These are phyloP conservation scores for Cirrhinus molitorella DNA, from an alignment of 2,797 vertebrate genomes.

Conservation along the genomic window DNA sequence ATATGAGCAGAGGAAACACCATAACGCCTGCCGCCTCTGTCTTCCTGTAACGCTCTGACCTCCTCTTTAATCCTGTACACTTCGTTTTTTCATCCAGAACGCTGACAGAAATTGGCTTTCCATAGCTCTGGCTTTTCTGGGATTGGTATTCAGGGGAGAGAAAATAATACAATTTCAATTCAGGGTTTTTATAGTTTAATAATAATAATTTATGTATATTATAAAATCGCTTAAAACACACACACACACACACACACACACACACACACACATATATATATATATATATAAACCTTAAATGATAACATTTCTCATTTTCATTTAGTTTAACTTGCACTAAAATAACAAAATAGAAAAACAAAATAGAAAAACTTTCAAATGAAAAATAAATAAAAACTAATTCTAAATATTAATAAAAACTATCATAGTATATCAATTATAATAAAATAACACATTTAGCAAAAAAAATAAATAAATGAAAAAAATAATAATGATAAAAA, in stretches of 20 bases:
- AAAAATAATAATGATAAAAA: background rate
- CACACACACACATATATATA: no score
- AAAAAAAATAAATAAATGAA: background rate
- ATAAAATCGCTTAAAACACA: no score
- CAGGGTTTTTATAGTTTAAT: background rate
- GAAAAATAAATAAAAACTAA: background rate
- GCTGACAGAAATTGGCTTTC: constrained; percentile 62
- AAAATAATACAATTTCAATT: constrained; percentile 24
- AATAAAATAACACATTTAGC: background rate
- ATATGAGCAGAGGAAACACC: constrained; percentile 38
- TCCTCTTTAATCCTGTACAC: constrained; percentile 29
- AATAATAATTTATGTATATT: background rate
- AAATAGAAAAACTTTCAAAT: background rate
- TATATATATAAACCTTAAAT: no score
- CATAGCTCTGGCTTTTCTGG: constrained; percentile 53
- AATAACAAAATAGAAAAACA: background rate
- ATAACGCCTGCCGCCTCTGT: constrained; percentile 46
- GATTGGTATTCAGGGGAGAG: constrained; percentile 59
- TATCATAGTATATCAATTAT: background rate
- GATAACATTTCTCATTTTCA: no score
- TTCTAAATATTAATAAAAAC: background rate
- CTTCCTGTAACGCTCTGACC: constrained; percentile 12
- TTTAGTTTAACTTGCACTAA: background rate
- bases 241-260: no score
- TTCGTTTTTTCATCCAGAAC: constrained; percentile 61